Evolutionary conservation across 64 coral and sea anemone species (phyloP).

Genomic region (Montipora cactus): DNA sequence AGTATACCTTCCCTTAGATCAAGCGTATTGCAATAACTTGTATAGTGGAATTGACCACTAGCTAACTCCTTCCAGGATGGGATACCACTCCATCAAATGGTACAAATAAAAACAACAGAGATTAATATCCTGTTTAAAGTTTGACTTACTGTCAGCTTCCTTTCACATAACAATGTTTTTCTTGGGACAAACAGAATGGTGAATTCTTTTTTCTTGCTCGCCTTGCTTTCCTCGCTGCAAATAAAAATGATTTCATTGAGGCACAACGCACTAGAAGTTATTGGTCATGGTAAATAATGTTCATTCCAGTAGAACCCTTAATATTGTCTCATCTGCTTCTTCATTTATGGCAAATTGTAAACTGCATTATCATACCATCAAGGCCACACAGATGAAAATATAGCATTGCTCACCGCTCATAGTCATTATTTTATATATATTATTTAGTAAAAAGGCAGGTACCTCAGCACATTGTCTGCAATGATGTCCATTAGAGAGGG

Average conservation of each 20-base stretch:
- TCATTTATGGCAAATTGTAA: neutral
- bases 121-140: neutral
- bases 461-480: conserved; percentile 95
- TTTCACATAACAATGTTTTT: conserved; percentile 96
- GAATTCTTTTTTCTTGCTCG: conserved; percentile 93
- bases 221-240: conserved; percentile 60
- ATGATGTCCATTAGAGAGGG: conserved; percentile 94
- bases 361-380: neutral
- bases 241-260: neutral
- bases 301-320: neutral
- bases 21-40: no score
- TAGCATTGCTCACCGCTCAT: no score
- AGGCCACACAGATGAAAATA: no score
- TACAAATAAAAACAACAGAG: no score
- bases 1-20: no score
- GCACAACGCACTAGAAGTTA: neutral
- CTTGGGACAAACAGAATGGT: conserved; percentile 93
- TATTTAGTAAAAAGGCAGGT: neutral
- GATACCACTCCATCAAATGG: no score
- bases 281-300: neutral
- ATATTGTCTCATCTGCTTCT: neutral
- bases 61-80: no score
- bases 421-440: no score
- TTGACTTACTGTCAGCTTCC: conserved; percentile 62
- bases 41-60: no score